phyloP scores from a whole-genome alignment of 2,797 vertebrate species.

The Borostomias antarcticus region DNA sequence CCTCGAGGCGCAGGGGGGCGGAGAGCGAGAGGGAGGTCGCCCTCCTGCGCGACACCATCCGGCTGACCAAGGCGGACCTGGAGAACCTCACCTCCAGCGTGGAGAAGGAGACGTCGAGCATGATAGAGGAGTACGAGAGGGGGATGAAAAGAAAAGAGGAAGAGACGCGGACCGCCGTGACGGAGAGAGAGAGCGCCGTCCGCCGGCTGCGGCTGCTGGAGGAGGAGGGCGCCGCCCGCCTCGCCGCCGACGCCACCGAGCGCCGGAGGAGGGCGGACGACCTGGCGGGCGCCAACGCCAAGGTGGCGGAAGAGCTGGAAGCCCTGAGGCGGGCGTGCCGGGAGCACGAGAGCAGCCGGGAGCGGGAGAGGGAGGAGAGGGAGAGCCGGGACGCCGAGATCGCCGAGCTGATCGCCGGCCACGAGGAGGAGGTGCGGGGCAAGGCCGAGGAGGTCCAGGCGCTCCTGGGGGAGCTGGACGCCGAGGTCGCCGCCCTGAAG shows the following conservation, averaged over 20 bases:
- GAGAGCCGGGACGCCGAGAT: constrained; percentile 30
- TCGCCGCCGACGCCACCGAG: constrained; percentile 32
- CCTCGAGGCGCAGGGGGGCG: constrained; percentile 30
- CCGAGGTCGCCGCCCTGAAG: constrained; percentile 39
- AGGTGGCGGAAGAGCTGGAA: constrained; percentile 48
- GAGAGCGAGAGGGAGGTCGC: constrained; percentile 48
- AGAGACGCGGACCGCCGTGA: constrained; percentile 8
- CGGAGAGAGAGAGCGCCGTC: constrained; percentile 40
- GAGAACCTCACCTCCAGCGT: constrained; percentile 54
- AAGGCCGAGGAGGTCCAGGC: constrained; percentile 38
- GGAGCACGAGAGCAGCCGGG: constrained; percentile 36
- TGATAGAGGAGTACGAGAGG: constrained; percentile 62
- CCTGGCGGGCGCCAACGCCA: constrained; percentile 54
- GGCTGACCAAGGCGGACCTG: constrained; percentile 61
- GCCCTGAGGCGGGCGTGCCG: constrained; percentile 45
- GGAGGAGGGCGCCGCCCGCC: constrained; percentile 28
- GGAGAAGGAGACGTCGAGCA: constrained; percentile 63
- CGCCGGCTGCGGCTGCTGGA: constrained; percentile 29
- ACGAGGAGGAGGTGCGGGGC: constrained; percentile 35
- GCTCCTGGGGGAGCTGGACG: constrained; percentile 32
- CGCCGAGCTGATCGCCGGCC: constrained; percentile 22
- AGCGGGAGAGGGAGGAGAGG: constrained; percentile 19
- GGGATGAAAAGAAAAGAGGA: constrained; percentile 41
- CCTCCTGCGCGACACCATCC: constrained; percentile 53
- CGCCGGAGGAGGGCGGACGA: constrained; percentile 25